Evolutionary conservation across 1,140 invertebrate species (phyloP), one percentile per base, ranked within the genome.

Genomic region (Halesus radiatus): DNA sequence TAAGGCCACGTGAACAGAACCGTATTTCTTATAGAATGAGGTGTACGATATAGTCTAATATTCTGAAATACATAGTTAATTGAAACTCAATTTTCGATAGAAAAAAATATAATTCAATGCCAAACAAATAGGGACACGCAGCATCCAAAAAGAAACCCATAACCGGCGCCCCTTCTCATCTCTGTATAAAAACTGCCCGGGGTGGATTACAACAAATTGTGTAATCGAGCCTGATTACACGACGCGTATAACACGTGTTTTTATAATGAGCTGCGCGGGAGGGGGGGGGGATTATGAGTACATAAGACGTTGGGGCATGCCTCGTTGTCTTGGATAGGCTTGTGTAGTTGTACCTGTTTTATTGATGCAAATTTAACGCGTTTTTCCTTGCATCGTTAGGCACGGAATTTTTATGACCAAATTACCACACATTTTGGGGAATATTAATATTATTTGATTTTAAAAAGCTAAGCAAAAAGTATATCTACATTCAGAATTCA

Each of bases 181-280:
- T 56, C 60, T 50, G 58, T 23, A 56, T 18, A 50, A 79, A 79
- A 74, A 66, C 45, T 73, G 66, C 60, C 60, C 50, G 73, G 76
- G 74, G 66, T 52, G 26, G 50, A 73, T 74, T 81, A 83, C 80
- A 83, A 83, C 82, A 83, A 83, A 83, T 83, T 80, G 82, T 77
- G 82, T 83, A 83, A 83, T 83, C 82, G 82, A 81, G 80, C 80
- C 80, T 81, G 82, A 83, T 83, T 83, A 83, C 82, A 81, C 22
- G 82, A 80, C 79, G 79, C 79, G 79, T 73, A 81, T 62, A 81
- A 83, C 82, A 81, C 82, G 82, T 81, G 82, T 81, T 81, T 80
- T 78, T 83, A 78, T 83, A 83, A 83, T 83, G 82, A 79, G 78
- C 56, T 56, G 54, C 45, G 78, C 56, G 37, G 77, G 60, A 3